Evolutionary conservation across 2,113 vertebrate genomes (phyloP).

Genomic region (Circaetus gallicus): DNA sequence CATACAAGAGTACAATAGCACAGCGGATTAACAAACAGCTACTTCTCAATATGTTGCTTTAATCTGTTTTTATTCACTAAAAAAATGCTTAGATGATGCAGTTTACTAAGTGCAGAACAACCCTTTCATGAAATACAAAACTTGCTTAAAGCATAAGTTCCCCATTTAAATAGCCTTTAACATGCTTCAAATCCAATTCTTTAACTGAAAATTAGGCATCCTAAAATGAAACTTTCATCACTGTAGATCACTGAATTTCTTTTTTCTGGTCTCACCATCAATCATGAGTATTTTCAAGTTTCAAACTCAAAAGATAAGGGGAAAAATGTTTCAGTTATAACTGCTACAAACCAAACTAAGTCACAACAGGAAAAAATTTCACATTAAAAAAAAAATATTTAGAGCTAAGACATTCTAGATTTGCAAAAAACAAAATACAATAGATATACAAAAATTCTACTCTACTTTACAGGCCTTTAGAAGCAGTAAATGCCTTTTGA

Average conservation of each 20-base stretch:
- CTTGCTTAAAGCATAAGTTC: background rate
- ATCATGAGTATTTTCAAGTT: background rate
- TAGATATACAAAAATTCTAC: background rate
- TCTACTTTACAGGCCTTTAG: background rate
- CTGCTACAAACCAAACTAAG: background rate
- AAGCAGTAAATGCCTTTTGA: background rate
- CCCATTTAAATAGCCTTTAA: background rate
- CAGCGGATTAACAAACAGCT: constrained; percentile 25
- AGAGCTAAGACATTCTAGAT: background rate
- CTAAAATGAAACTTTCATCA: background rate
- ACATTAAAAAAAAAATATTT: background rate
- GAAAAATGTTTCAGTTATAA: background rate
- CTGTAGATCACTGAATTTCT: background rate
- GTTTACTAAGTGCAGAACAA: constrained; percentile 23
- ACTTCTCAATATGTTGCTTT: constrained; percentile 30
- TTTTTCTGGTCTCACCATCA: background rate
- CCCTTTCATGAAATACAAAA: background rate
- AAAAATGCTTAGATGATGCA: constrained; percentile 20
- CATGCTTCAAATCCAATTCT: background rate
- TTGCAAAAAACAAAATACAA: background rate
- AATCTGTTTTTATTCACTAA: constrained; percentile 57
- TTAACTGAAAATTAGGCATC: background rate
- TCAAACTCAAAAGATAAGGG: background rate
- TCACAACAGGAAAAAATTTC: background rate
- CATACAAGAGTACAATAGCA: background rate